These are phyloP conservation scores for Raja brachyura DNA, from an alignment of 2,113 vertebrate genomes.

Conservation along the genomic window DNA sequence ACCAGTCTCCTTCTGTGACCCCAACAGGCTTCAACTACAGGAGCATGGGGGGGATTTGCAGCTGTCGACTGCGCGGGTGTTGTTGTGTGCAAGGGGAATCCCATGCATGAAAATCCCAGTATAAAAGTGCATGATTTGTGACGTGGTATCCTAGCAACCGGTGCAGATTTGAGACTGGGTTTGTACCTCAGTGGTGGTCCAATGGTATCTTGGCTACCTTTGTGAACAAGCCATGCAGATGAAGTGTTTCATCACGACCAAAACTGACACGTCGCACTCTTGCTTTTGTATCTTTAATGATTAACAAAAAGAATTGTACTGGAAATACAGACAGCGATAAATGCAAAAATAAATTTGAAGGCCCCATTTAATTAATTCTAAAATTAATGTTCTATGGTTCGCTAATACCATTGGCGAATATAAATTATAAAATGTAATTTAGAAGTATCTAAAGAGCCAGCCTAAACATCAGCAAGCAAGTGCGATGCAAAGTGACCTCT, in stretches of 20 bases:
- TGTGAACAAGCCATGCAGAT: neutral
- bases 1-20: neutral
- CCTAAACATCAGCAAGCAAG: neutral
- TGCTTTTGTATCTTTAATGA: neutral
- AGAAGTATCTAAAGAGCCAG: neutral
- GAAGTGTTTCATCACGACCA: neutral
- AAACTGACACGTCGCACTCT: neutral
- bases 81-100: neutral
- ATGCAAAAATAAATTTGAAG: neutral
- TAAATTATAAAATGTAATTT: neutral
- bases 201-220: neutral
- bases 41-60: neutral
- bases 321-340: neutral
- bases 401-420: too few relatives aligned
- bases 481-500: neutral
- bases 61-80: neutral
- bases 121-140: neutral
- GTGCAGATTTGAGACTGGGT: neutral
- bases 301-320: neutral
- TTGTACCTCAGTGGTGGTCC: neutral
- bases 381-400: neutral
- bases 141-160: conserved; percentile 7
- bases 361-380: neutral
- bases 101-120: neutral
- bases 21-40: too few relatives aligned